Evolutionary conservation across 2,113 vertebrate genomes (phyloP).

Genomic region (Eubucco bourcierii): DNA sequence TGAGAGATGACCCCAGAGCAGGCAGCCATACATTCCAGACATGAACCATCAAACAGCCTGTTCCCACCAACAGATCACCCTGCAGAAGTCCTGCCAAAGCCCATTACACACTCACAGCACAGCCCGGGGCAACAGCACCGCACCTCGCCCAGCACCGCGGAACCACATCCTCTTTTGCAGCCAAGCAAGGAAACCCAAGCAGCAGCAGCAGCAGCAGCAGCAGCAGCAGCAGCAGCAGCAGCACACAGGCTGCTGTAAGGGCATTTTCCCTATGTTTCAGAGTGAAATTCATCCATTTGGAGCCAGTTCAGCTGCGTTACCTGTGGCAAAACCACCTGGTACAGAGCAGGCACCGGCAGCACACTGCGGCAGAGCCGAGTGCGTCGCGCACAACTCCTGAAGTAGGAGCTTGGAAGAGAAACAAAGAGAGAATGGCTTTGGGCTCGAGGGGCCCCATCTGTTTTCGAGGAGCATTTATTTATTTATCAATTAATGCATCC

Average conservation of each 20-base stretch:
- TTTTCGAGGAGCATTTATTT: slow-evolving; percentile 60
- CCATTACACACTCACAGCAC: background rate
- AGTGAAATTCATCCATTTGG: fast-evolving
- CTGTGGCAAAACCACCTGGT: background rate
- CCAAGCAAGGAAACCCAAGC: background rate
- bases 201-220: background rate
- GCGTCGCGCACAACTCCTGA: background rate
- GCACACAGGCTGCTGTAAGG: fast-evolving
- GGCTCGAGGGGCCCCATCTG: slow-evolving; percentile 64
- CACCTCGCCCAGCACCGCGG: fast-evolving
- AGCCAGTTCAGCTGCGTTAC: background rate
- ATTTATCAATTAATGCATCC: slow-evolving; percentile 70
- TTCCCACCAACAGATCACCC: background rate
- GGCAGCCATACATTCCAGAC: background rate
- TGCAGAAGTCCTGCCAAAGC: background rate
- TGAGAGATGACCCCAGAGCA: background rate
- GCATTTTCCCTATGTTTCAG: fast-evolving
- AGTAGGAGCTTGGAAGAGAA: slow-evolving; percentile 37
- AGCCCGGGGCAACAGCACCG: fast-evolving
- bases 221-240: too few species aligned
- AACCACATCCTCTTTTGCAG: fast-evolving
- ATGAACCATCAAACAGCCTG: background rate
- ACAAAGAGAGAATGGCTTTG: slow-evolving; percentile 47
- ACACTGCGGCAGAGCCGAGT: background rate
- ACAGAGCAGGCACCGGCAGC: background rate